Evolutionary conservation across 2,888 invertebrate genomes (phyloP).

Genomic region (Phyto melanocephala): DNA sequence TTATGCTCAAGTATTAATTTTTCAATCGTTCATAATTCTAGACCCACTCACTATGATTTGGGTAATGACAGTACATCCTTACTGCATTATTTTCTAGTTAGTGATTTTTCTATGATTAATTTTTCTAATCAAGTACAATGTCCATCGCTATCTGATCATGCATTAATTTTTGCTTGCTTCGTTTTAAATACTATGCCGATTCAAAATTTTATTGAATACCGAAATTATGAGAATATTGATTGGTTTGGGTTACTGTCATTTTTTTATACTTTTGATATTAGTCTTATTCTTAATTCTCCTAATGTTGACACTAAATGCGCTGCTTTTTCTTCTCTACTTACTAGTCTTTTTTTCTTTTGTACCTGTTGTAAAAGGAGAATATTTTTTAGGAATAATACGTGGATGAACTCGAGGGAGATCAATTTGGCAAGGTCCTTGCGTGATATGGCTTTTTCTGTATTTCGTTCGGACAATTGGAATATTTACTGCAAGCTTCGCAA

Average conservation of each 20-base stretch:
- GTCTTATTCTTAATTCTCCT: not conserved
- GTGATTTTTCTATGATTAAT: not conserved
- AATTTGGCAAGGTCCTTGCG: not conserved
- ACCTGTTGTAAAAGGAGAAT: not conserved
- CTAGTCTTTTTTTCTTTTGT: not conserved
- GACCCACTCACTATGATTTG: constrained; percentile 2
- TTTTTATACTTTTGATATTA: not conserved
- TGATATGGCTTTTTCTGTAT: too few relatives aligned
- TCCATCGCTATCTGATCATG: not conserved
- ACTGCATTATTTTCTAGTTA: not conserved
- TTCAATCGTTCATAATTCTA: not conserved
- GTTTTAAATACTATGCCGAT: not conserved
- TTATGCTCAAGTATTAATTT: not conserved
- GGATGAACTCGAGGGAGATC: not conserved
- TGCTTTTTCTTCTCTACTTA: not conserved
- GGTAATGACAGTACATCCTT: not conserved
- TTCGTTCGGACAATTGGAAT: not conserved
- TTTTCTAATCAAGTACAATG: not conserved
- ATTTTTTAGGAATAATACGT: not conserved
- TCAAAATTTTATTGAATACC: not conserved
- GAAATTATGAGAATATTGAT: not conserved
- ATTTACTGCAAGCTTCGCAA: not conserved
- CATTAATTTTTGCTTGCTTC: not conserved
- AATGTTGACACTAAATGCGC: not conserved
- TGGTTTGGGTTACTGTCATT: not conserved